Percentiles rank a stretch among this genome's conserved stretches.
These are phyloP conservation scores for Deilephila elpenor DNA, from an alignment of 2,888 invertebrate genomes.

Conservation along the genomic window DNA sequence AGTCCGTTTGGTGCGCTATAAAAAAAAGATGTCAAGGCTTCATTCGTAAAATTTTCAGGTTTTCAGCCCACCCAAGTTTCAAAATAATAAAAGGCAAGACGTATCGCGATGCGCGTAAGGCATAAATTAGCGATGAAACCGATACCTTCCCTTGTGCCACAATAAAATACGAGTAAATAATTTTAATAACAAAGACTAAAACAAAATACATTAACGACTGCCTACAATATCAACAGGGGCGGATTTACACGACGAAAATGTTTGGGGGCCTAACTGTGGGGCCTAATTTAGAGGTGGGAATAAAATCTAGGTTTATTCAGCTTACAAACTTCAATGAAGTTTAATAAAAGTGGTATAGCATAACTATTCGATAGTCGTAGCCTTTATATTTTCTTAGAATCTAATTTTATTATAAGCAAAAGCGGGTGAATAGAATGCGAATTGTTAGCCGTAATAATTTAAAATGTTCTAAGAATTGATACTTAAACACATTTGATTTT, in stretches of 20 bases:
- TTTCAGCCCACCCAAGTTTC: slow-evolving; percentile 70
- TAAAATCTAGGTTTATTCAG: background rate
- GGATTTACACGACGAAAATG: background rate
- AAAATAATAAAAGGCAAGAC: slow-evolving; percentile 66
- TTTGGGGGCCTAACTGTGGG: too few species aligned
- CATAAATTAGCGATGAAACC: slow-evolving; percentile 74
- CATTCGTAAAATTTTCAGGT: slow-evolving; percentile 27
- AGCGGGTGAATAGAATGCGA: too few species aligned
- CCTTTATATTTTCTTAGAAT: too few species aligned
- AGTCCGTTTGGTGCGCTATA: too few species aligned
- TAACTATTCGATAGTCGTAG: too few species aligned
- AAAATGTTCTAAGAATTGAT: too few species aligned
- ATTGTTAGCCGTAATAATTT: too few species aligned
- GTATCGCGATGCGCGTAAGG: slow-evolving; percentile 56
- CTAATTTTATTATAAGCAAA: too few species aligned
- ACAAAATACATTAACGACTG: slow-evolving; percentile 66
- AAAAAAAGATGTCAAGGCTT: background rate
- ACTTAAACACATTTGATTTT: too few species aligned
- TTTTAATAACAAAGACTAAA: slow-evolving; percentile 71
- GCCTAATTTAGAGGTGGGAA: background rate
- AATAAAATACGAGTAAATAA: slow-evolving; percentile 68
- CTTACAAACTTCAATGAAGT: too few species aligned
- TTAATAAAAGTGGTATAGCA: too few species aligned
- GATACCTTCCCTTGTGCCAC: slow-evolving; percentile 62
- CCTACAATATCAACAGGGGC: slow-evolving; percentile 40